Conservation (phyloP, 2,797 vertebrate species). For the Natrix natrix region DNA sequence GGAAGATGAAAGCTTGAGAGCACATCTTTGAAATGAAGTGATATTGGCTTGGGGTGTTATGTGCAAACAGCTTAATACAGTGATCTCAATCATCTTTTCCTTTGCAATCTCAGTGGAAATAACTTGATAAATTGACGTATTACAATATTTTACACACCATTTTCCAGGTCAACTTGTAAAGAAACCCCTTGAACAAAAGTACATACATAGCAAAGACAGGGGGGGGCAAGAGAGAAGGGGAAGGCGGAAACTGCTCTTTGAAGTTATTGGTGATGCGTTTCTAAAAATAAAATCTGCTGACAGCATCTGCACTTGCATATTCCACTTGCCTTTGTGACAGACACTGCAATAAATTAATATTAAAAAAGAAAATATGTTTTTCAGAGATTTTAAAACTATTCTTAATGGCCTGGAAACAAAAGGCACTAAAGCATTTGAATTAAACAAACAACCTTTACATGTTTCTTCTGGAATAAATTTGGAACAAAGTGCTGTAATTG, state of each 20-base stretch:
- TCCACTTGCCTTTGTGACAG: conserved; percentile 19
- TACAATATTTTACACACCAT: conserved; percentile 12
- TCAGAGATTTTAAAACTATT: not conserved
- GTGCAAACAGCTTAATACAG: not conserved
- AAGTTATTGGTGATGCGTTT: not conserved
- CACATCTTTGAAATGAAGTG: not conserved
- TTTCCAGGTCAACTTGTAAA: conserved; percentile 19
- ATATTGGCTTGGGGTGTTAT: not conserved
- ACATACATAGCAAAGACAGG: not conserved
- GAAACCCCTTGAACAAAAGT: not conserved
- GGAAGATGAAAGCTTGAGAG: conserved; percentile 1
- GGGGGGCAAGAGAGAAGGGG: not conserved
- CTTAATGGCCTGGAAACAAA: conserved; percentile 27
- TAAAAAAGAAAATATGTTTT: conserved; percentile 21
- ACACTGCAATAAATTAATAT: conserved; percentile 9
- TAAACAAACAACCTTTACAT: conserved; percentile 8
- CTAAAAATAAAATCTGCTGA: conserved; percentile 22
- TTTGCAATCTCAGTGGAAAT: not conserved
- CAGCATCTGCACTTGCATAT: not conserved
- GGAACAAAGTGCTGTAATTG: not conserved
- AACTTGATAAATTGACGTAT: conserved; percentile 11
- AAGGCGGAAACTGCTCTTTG: not conserved
- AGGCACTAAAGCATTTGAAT: conserved; percentile 33
- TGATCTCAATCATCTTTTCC: not conserved
- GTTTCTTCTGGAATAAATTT: not conserved